Base-by-base conservation (phyloP, 2,797 vertebrate species). In the Chelon labrosus region DNA sequence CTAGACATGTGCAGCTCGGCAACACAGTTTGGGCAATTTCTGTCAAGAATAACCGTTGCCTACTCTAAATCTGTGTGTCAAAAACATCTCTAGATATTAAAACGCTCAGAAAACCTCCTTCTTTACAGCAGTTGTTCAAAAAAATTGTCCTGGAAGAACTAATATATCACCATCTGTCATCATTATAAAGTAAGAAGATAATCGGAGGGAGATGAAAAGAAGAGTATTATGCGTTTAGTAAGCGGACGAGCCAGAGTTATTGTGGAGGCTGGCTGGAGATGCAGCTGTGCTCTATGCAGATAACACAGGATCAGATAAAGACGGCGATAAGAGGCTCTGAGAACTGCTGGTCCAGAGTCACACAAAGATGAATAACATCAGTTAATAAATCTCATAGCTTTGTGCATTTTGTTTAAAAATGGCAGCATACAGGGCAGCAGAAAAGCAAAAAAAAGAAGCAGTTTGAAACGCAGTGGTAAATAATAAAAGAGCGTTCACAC, bases 91-190 rank as follows among this genome's bases (percentile, higher is more conserved):
- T 42, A 44, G 6, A 44, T 7, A 17, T 44, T 3, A 17, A 19
- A 46, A 46, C 42, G 14, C 7, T 12, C 65, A 50, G 64, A 75
- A 25, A 17, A 52, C 42, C 22, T 37, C 51, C n/a, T 31, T 65
- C 38, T 46, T 39, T 44, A 69, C 55, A 19, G 63, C 49, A 60
- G 55, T 27, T 65, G 25, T 49, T 59, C 46, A 61, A 73, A 56
- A 22, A 22, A 57, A 22, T 27, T 13, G 7, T 62, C 52, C 13
- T 27, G 42, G 20, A 51, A 64, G 58, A 47, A 46, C 22, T 25
- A 49, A 77, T 54, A 65, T 57, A 66, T 77, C 51, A 70, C 58
- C 67, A 73, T 57, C 65, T 60, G 76, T 68, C 50, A 58, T 82
- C 46, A 58, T 79, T 75, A 50, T 52, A 57, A 60, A 58, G 25